Percentiles rank a stretch among this genome's conserved stretches.
phyloP scores from a whole-genome alignment of 2,113 vertebrate genomes.

The Sander vitreus region DNA sequence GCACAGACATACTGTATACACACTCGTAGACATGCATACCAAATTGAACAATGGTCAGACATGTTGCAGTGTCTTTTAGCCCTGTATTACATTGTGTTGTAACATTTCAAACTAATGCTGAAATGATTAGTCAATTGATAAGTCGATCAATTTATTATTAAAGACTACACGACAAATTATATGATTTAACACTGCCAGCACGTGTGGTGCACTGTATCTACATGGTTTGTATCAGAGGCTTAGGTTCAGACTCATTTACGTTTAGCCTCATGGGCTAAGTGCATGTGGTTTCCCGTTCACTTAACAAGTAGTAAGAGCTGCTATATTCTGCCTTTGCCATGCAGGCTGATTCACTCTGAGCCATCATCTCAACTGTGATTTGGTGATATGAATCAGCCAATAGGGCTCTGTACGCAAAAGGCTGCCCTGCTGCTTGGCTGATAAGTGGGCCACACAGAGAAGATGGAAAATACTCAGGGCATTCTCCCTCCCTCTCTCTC shows the following conservation, averaged over 20 bases:
- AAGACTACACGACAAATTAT: not conserved
- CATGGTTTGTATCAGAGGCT: not conserved
- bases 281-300: slow-evolving; percentile 48
- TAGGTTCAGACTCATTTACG: not conserved
- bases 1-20: not conserved
- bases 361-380: slow-evolving; percentile 66
- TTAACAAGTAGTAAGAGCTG: slow-evolving; percentile 43
- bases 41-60: not conserved
- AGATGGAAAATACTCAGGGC: slow-evolving; percentile 66
- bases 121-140: not conserved
- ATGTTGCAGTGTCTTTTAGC: not conserved
- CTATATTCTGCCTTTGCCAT: slow-evolving; percentile 53
- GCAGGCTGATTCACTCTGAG: slow-evolving; percentile 64
- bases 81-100: not conserved
- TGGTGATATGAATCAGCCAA: slow-evolving; percentile 76
- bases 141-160: not conserved
- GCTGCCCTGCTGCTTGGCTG: slow-evolving; percentile 65
- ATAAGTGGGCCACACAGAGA: slow-evolving; percentile 77
- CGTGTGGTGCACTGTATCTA: not conserved
- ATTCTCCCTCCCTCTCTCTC: slow-evolving; percentile 37
- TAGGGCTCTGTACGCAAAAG: slow-evolving; percentile 67
- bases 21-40: not conserved
- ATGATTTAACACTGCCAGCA: not conserved
- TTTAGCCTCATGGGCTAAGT: slow-evolving; percentile 12
- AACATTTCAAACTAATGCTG: not conserved